These are phyloP conservation scores for Spheniscus humboldti DNA, from an alignment of 2,797 vertebrate species.

Conservation along the genomic window DNA sequence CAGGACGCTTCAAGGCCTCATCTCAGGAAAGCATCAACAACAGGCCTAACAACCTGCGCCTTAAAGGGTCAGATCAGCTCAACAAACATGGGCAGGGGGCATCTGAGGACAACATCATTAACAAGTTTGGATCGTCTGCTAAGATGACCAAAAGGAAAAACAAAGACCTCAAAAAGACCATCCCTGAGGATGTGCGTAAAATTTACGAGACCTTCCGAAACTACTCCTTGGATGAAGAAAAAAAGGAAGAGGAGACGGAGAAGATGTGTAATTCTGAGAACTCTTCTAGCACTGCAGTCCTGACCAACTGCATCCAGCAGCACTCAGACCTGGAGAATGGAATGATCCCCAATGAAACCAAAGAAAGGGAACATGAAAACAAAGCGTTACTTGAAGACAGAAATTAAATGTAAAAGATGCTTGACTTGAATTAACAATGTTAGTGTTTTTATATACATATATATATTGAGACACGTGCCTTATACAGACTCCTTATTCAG, in stretches of 20 bases:
- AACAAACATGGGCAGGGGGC: slow-evolving; percentile 82
- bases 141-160: slow-evolving; percentile 89
- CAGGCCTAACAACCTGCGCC: slow-evolving; percentile 91
- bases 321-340: slow-evolving; percentile 82
- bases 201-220: slow-evolving; percentile 84
- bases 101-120: slow-evolving; percentile 94
- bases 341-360: slow-evolving; percentile 78
- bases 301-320: slow-evolving; percentile 79
- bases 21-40: slow-evolving; percentile 97
- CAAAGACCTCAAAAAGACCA: slow-evolving; percentile 86
- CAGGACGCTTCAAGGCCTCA: slow-evolving; percentile 89
- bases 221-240: slow-evolving; percentile 83
- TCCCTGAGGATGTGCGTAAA: slow-evolving; percentile 84
- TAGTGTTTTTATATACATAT: slow-evolving; percentile 56
- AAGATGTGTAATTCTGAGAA: slow-evolving; percentile 79
- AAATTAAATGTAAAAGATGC: slow-evolving; percentile 66
- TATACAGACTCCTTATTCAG: slow-evolving; percentile 77
- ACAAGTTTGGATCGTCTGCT: slow-evolving; percentile 90
- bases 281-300: slow-evolving; percentile 81
- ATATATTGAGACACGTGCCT: slow-evolving; percentile 81
- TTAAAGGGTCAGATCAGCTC: slow-evolving; percentile 82
- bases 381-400: slow-evolving; percentile 76
- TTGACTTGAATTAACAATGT: slow-evolving; percentile 58
- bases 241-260: slow-evolving; percentile 76
- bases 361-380: slow-evolving; percentile 80